phyloP scores from a whole-genome alignment of 30 jellyfish, hydroid and myxozoan species.

The Aurelia sp. region DNA sequence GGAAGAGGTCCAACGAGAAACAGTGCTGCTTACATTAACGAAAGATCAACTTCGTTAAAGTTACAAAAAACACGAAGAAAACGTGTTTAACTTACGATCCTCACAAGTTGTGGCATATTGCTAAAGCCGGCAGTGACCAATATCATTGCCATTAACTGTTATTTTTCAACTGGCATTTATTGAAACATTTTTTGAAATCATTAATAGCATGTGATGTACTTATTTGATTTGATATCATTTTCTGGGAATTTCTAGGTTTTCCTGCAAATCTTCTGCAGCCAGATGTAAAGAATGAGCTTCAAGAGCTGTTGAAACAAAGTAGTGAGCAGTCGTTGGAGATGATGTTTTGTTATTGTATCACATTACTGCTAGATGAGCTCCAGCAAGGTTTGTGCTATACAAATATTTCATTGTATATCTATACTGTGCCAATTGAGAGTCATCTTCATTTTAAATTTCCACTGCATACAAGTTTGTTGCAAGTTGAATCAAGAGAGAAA shows the following conservation, averaged over 20 bases:
- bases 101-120: too few species aligned
- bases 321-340: constrained; percentile 55
- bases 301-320: constrained; percentile 46
- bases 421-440: too few species aligned
- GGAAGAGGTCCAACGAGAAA: too few species aligned
- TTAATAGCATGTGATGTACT: not conserved
- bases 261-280: constrained; percentile 50
- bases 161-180: not conserved
- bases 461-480: too few species aligned
- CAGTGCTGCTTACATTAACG: too few species aligned
- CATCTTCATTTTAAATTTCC: too few species aligned
- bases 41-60: too few species aligned
- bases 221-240: not conserved
- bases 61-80: too few species aligned
- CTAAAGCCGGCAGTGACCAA: too few species aligned
- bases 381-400: constrained; percentile 64
- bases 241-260: constrained; percentile 39
- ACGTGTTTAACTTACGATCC: too few species aligned
- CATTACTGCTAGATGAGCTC: constrained; percentile 63
- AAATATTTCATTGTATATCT: not conserved
- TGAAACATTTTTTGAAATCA: not conserved
- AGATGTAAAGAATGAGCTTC: constrained; percentile 44
- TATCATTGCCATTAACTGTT: too few species aligned
- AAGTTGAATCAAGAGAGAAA: too few species aligned
- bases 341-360: constrained; percentile 54